These are phyloP conservation scores for Orestias chungarensis DNA, from an alignment of 2,797 vertebrate genomes.

Conservation along the genomic window DNA sequence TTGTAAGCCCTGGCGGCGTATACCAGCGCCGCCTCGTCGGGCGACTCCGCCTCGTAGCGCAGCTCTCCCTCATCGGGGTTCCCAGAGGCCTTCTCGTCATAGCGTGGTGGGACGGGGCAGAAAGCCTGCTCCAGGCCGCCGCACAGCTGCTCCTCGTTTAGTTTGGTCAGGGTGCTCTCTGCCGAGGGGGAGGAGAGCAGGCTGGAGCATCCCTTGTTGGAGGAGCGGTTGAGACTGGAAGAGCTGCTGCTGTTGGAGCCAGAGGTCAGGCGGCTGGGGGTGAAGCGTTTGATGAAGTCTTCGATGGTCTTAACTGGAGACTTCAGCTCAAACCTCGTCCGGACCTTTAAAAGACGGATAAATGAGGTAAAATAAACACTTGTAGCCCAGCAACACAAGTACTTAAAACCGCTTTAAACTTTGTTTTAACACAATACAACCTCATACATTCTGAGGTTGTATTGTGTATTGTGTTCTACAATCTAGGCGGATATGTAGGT, in stretches of 20 bases:
- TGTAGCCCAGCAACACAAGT: neutral
- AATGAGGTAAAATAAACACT: neutral
- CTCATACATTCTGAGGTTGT: too few relatives aligned
- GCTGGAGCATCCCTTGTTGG: conserved; percentile 80
- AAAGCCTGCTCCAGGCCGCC: conserved; percentile 75
- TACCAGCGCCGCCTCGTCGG: conserved; percentile 95
- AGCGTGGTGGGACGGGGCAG: conserved; percentile 54
- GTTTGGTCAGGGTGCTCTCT: conserved; percentile 83
- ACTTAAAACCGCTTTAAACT: neutral
- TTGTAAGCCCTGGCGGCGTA: conserved; percentile 93
- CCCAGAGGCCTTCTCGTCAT: conserved; percentile 42
- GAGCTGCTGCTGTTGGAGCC: conserved; percentile 91
- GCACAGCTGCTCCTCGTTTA: conserved; percentile 80
- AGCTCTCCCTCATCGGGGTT: conserved; percentile 81
- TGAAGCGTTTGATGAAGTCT: conserved; percentile 94
- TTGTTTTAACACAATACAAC: neutral
- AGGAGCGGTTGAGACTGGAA: conserved; percentile 86
- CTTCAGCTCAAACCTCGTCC: conserved; percentile 89
- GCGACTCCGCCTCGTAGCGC: conserved; percentile 94
- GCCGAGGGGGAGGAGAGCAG: conserved; percentile 82
- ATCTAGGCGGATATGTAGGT: too few relatives aligned
- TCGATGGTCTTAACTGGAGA: conserved; percentile 97
- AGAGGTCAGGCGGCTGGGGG: conserved; percentile 90
- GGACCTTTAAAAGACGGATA: conserved; percentile 77
- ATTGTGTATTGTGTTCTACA: too few relatives aligned